Conservation (phyloP, 1,140 invertebrate species). For the Apis dorsata region DNA sequence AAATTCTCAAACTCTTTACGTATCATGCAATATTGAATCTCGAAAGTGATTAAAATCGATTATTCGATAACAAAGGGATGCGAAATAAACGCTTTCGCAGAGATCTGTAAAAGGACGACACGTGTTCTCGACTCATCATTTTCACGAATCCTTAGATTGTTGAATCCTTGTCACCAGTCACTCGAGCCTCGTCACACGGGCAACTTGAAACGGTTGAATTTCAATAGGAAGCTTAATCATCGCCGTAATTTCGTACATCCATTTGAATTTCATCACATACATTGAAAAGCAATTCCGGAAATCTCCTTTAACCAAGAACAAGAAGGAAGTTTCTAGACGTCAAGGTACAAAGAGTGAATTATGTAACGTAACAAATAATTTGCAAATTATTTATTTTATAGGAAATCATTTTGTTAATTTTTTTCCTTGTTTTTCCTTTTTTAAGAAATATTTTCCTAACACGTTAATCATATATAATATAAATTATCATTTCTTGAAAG, state of each 20-base stretch:
- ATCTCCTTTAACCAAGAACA: neutral
- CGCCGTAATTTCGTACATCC: conserved; percentile 52
- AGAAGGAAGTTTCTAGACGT: neutral
- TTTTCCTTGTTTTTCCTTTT: no score
- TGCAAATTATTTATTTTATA: no score
- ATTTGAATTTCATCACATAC: conserved; percentile 2
- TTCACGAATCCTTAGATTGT: conserved; percentile 47
- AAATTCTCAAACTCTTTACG: no score
- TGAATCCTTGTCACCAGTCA: neutral
- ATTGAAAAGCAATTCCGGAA: neutral
- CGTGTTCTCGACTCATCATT: conserved; percentile 20
- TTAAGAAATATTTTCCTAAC: no score
- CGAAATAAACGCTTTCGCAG: neutral
- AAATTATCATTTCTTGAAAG: no score
- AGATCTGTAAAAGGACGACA: neutral
- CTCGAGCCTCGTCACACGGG: neutral
- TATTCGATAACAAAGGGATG: no score
- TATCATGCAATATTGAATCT: neutral
- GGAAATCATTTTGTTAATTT: no score
- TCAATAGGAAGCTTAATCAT: conserved; percentile 65
- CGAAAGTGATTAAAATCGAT: no score
- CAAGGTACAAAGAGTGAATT: neutral
- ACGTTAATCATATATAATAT: no score
- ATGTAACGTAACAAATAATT: no score
- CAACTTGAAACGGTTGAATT: conserved; percentile 44